These are phyloP conservation scores for Apis dorsata DNA, from an alignment of 1,140 invertebrate genomes.

Conservation along the genomic window DNA sequence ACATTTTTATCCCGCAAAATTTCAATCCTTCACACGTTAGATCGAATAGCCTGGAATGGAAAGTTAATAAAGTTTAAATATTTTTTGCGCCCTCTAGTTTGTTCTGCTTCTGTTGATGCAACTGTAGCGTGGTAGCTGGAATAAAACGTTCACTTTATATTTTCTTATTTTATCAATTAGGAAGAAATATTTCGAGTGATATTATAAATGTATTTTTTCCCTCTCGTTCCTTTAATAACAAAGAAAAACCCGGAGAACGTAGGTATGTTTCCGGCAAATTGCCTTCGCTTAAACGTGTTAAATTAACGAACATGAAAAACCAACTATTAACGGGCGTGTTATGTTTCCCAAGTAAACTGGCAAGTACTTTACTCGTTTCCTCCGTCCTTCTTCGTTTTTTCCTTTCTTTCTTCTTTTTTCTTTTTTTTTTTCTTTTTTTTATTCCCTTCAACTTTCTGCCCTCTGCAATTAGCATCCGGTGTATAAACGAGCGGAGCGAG, in stretches of 20 bases:
- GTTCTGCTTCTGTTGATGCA: too few relatives aligned
- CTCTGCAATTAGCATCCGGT: conserved; percentile 31
- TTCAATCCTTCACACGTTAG: background rate
- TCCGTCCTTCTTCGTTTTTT: background rate
- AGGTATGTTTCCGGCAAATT: background rate
- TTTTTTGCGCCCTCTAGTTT: background rate
- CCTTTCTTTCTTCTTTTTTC: background rate
- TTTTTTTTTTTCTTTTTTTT: background rate
- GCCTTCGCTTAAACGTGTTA: conserved; percentile 25
- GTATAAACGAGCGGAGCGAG: background rate
- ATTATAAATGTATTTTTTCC: background rate
- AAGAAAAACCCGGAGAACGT: background rate
- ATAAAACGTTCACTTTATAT: too few relatives aligned
- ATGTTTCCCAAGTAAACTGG: conserved; percentile 25
- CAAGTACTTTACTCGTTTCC: conserved; percentile 14
- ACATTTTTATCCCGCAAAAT: conserved; percentile 10
- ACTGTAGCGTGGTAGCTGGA: too few relatives aligned
- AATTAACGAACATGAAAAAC: conserved; percentile 19
- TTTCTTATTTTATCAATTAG: too few relatives aligned
- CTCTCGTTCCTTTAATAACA: background rate
- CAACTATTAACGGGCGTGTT: conserved; percentile 17
- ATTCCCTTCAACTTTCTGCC: background rate
- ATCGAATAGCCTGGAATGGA: background rate
- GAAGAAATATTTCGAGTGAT: too few relatives aligned
- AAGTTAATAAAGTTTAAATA: background rate